Conservation (phyloP, 2,113 vertebrate species). For the Chlorocebus sabaeus region DNA sequence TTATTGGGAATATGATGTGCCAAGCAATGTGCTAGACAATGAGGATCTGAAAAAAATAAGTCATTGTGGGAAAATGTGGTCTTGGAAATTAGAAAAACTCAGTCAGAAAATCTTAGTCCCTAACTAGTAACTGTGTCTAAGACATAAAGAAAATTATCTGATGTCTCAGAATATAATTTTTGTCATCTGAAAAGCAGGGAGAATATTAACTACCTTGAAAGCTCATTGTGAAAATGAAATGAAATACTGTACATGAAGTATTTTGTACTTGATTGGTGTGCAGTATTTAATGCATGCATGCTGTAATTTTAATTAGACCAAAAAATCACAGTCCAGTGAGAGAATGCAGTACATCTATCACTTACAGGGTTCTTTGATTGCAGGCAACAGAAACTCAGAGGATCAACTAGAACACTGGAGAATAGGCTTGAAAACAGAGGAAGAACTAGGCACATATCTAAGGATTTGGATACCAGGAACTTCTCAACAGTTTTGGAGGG, state of each 20-base stretch:
- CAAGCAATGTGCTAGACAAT: neutral
- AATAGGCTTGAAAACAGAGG: neutral
- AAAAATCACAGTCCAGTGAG: neutral
- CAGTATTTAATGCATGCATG: neutral
- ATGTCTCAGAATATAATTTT: neutral
- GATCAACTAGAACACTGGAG: neutral
- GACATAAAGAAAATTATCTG: neutral
- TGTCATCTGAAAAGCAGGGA: neutral
- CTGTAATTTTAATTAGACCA: slow-evolving; percentile 8
- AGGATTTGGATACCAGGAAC: neutral
- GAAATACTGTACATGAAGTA: neutral
- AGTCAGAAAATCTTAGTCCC: neutral
- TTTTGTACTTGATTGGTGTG: neutral
- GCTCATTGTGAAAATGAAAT: neutral
- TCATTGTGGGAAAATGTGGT: neutral
- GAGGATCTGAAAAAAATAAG: neutral
- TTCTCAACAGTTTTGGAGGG: neutral
- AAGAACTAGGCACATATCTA: neutral
- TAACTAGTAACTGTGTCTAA: neutral
- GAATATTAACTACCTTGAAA: neutral
- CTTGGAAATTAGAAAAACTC: neutral
- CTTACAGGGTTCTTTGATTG: neutral
- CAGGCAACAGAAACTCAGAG: neutral
- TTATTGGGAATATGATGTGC: neutral
- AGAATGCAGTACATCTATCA: neutral